Conservation (phyloP, 1,140 invertebrate species). For the Drosophila novamexicana region DNA sequence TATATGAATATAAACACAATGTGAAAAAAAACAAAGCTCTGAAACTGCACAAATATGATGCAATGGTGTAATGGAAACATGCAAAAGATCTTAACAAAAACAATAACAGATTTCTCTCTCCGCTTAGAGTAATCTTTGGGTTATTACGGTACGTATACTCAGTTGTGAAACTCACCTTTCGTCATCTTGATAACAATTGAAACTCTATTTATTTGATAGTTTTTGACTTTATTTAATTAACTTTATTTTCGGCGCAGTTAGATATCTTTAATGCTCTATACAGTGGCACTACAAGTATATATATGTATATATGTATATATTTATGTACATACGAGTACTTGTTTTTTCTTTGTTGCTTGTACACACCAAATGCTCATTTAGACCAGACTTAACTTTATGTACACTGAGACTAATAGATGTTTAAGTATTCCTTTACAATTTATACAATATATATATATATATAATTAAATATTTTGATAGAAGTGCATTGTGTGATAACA, state of each 20-base stretch:
- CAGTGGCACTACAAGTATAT: constrained; percentile 31
- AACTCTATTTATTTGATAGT: constrained; percentile 1
- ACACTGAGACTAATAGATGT: constrained; percentile 54
- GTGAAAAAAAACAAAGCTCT: no score
- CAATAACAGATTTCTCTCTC: no score
- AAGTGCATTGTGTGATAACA: constrained; percentile 45
- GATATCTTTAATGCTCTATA: constrained; percentile 32
- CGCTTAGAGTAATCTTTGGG: no score
- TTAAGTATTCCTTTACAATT: constrained; percentile 34
- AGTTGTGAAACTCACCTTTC: no score
- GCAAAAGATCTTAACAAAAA: no score
- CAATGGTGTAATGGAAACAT: no score
- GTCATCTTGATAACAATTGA: no score
- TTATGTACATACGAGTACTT: constrained; percentile 36
- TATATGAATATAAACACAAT: no score
- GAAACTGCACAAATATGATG: no score
- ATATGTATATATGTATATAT: constrained; percentile 22
- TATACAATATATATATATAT: constrained; percentile 17
- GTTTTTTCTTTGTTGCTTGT: constrained; percentile 52
- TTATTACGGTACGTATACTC: no score
- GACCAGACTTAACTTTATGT: constrained; percentile 55
- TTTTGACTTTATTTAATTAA: constrained; percentile 59
- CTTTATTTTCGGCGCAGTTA: constrained; percentile 46
- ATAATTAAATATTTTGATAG: constrained; percentile 46
- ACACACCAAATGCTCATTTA: constrained; percentile 77